A percentile compares a stretch with the other conserved stretches of the same genome.
Evolutionary conservation across 1,140 invertebrate genomes (phyloP).

Genomic region (Odontomachus brunneus): DNA sequence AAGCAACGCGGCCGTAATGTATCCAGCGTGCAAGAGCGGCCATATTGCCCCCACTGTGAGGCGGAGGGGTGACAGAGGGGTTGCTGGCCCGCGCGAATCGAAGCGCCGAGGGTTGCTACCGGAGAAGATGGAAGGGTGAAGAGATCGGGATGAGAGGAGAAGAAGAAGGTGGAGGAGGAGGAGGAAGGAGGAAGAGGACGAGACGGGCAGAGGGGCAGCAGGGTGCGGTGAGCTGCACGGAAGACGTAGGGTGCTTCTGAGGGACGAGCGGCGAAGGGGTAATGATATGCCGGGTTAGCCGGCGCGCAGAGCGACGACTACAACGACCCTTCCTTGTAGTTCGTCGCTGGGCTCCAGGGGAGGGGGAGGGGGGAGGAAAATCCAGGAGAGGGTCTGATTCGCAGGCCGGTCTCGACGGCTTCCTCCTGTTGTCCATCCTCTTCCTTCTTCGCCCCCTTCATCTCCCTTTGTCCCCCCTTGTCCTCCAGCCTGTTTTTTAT

Average conservation of each 20-base stretch:
- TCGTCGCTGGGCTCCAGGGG: slow-evolving; percentile 34
- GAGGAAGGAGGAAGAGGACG: slow-evolving; percentile 32
- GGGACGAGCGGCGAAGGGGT: slow-evolving; percentile 63
- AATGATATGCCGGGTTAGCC: slow-evolving; percentile 77
- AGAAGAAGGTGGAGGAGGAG: slow-evolving; percentile 23
- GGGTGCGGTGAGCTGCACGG: slow-evolving; percentile 23
- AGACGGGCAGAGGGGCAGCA: slow-evolving; percentile 32
- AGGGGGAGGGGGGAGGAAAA: slow-evolving; percentile 35
- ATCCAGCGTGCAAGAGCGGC: slow-evolving; percentile 75
- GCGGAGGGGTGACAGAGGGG: slow-evolving; percentile 52
- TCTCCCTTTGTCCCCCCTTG: neutral
- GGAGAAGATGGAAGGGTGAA: slow-evolving; percentile 74
- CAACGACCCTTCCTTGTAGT: slow-evolving; percentile 67
- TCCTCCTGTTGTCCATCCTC: slow-evolving; percentile 38
- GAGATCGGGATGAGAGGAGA: slow-evolving; percentile 31
- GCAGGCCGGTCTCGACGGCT: slow-evolving; percentile 54
- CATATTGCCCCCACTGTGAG: slow-evolving; percentile 76
- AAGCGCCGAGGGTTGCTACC: slow-evolving; percentile 75
- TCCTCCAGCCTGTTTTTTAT: slow-evolving; percentile 40
- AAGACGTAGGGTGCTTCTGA: slow-evolving; percentile 40
- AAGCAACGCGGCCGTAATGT: slow-evolving; percentile 80
- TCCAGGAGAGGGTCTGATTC: slow-evolving; percentile 53
- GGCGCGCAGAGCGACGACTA: slow-evolving; percentile 64
- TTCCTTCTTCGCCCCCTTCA: neutral
- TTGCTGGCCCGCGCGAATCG: slow-evolving; percentile 69